Evolutionary conservation across 2,113 vertebrate species (phyloP), one percentile per base, ranked within the genome.

Genomic region (Tautogolabrus adspersus): DNA sequence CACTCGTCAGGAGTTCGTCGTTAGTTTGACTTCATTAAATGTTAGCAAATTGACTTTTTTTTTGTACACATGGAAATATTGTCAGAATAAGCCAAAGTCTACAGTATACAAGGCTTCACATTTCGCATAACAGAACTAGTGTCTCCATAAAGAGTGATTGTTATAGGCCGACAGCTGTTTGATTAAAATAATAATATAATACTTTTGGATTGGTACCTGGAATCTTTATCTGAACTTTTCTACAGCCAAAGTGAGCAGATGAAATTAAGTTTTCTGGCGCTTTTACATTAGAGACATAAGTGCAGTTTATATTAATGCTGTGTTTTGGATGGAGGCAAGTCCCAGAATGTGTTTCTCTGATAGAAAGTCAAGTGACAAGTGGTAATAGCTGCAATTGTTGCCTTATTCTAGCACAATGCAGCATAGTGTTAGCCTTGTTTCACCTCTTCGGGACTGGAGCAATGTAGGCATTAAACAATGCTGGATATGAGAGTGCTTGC

Each of bases 351-450:
- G 77, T 6, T 47, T 67, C 34, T 75, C 46, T 44, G 26, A 71
- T 71, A 75, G 72, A 63, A 51, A 30, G 64, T 52, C 30, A 21
- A 58, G 72, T 85, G 79, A 74, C 66, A 59, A 63, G 10, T 4
- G 0, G 42, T 72, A 10, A 63, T 42, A 57, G 71, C 64, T 81
- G 46, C 74, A 19, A 23, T 57, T 70, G n/a, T 62, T 71, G 75
- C 67, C 61, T 71, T 8, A 47, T 46, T 55, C 16, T 38, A 63
- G 79, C 72, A 62, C 26, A 71, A 64, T 63, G 72, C 10, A 44
- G 63, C 63, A 11, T 71, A 57, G 54, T 38, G 23, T 65, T 66
- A 55, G 40, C 44, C 30, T 61, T 49, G 46, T 59, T 83, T 49
- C 68, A 75, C 4, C 57, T 57, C 34, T 42, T 63, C 21, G 64